Conservation (phyloP, 2,113 vertebrate genomes). For the Lichenostomus cassidix region DNA sequence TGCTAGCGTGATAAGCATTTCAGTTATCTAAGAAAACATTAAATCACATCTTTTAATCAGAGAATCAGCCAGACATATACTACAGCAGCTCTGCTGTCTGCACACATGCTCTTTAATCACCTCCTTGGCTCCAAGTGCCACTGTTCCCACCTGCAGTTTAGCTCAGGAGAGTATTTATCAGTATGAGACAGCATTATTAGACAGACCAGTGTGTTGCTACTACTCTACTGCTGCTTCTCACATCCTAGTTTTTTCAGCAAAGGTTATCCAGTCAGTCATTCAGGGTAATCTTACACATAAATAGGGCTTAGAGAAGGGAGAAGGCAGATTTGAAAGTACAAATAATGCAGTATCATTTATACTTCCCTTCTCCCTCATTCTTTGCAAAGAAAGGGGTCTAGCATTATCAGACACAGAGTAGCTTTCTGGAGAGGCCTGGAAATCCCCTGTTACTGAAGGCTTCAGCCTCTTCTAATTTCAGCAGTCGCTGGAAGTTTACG, state of each 20-base stretch:
- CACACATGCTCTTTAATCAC: neutral
- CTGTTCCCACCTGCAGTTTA: neutral
- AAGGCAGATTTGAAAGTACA: neutral
- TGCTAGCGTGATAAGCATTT: neutral
- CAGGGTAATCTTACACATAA: neutral
- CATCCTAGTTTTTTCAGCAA: neutral
- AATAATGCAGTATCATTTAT: neutral
- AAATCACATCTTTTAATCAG: slow-evolving; percentile 31
- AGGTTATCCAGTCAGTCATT: neutral
- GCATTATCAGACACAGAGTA: neutral
- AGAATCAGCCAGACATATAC: neutral
- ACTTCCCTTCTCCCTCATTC: neutral
- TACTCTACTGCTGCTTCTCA: neutral
- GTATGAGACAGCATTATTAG: neutral
- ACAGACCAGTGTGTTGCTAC: neutral
- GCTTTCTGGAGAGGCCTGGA: neutral
- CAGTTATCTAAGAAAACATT: slow-evolving; percentile 34
- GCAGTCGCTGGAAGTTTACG: neutral
- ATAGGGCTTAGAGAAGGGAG: neutral
- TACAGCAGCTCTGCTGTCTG: neutral
- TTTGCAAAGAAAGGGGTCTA: neutral
- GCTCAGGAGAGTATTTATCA: neutral
- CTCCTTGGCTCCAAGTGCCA: neutral
- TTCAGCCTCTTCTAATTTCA: neutral
- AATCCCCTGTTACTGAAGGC: slow-evolving; percentile 6